Conservation (phyloP, 2,113 vertebrate genomes). For the Picathartes gymnocephalus region DNA sequence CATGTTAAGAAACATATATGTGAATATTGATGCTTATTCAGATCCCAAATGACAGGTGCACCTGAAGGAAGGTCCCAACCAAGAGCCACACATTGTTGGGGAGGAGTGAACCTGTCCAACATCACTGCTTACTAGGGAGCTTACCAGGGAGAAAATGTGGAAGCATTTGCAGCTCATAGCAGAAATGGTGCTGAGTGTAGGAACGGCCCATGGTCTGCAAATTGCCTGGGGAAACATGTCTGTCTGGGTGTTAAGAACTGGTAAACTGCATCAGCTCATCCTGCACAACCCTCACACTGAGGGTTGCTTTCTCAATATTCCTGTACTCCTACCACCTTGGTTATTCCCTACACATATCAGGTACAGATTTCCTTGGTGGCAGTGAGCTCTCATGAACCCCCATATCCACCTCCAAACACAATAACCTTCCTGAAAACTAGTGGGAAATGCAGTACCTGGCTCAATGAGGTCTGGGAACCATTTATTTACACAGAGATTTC, state of each 20-base stretch:
- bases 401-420: background rate
- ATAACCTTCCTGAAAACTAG: background rate
- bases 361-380: background rate
- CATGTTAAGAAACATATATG: background rate
- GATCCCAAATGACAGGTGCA: background rate
- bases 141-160: background rate
- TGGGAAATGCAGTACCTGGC: background rate
- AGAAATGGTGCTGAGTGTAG: background rate
- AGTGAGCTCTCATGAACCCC: background rate
- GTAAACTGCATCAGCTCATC: background rate
- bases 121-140: background rate
- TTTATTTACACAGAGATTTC: background rate
- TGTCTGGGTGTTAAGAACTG: background rate
- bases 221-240: background rate
- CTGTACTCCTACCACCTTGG: background rate
- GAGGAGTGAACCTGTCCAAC: background rate
- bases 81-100: fast-evolving
- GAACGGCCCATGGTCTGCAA: background rate
- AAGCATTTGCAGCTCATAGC: background rate
- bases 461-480: fast-evolving
- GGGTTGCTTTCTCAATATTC: background rate
- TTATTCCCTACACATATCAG: background rate
- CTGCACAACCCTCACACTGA: background rate
- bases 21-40: background rate
- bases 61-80: background rate